Percentiles rank a stretch among this genome's conserved stretches.
Conservation (phyloP, 1,140 invertebrate species). For the Heterodera carotae region DNA sequence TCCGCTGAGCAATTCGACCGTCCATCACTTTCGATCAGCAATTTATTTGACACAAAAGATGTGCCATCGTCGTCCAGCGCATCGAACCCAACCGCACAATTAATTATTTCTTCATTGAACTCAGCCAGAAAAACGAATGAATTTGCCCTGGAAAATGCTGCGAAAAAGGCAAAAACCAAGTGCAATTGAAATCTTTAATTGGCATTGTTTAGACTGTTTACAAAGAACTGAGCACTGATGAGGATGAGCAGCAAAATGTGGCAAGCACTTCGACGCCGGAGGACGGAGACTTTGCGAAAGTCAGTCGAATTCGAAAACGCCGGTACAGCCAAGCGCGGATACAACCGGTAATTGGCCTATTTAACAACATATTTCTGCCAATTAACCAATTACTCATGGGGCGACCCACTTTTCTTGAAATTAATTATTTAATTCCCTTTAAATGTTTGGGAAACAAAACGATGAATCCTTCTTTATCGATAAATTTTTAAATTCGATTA, state of each 20-base stretch:
- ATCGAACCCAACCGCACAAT: background rate
- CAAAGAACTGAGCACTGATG: constrained; percentile 1
- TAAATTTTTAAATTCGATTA: too few relatives aligned
- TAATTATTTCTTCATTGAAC: background rate
- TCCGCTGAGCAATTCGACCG: background rate
- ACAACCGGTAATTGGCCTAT: constrained; percentile 57
- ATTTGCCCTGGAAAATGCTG: background rate
- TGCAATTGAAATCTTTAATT: background rate
- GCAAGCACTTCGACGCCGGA: constrained; percentile 31
- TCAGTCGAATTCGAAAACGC: constrained; percentile 58
- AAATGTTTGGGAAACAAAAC: too few relatives aligned
- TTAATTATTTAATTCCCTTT: too few relatives aligned
- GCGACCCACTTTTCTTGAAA: too few relatives aligned
- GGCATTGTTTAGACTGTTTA: background rate
- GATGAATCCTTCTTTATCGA: too few relatives aligned
- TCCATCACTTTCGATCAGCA: background rate
- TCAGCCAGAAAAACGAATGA: background rate
- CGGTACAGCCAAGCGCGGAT: constrained; percentile 62
- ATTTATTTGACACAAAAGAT: background rate
- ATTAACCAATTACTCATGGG: too few relatives aligned
- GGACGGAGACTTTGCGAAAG: constrained; percentile 28
- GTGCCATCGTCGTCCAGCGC: background rate
- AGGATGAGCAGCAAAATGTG: constrained; percentile 22
- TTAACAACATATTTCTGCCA: too few relatives aligned
- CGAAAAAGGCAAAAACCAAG: background rate